A percentile compares a stretch with the other conserved stretches of the same genome.
phyloP scores from a whole-genome alignment of 2,797 vertebrate species.

The Schizopygopsis pylzovi region DNA sequence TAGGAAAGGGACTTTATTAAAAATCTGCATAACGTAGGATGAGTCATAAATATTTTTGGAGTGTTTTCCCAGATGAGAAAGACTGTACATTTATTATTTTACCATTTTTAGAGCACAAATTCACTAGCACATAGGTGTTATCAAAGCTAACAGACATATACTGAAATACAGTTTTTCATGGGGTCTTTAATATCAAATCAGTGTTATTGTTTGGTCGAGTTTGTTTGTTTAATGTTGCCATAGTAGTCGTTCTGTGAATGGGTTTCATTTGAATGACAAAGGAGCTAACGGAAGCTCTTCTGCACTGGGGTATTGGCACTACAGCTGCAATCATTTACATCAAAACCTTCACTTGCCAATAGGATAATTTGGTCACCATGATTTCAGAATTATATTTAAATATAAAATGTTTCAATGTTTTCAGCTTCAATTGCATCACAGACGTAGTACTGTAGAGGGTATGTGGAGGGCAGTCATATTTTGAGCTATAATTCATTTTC shows the following conservation, averaged over 20 bases:
- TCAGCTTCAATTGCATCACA: slow-evolving; percentile 44
- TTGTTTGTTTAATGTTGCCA: slow-evolving; percentile 52
- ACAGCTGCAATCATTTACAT: slow-evolving; percentile 12
- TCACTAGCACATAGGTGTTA: neutral
- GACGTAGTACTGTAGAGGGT: slow-evolving; percentile 17
- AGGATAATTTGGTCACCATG: slow-evolving; percentile 1
- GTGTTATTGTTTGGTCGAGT: neutral
- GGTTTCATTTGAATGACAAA: slow-evolving; percentile 55
- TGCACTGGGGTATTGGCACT: slow-evolving; percentile 16
- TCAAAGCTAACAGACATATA: neutral
- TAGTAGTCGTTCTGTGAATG: slow-evolving; percentile 41
- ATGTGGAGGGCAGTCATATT: slow-evolving; percentile 39
- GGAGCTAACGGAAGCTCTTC: neutral
- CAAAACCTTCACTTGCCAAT: slow-evolving; percentile 22
- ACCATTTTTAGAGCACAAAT: neutral
- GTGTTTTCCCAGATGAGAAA: neutral
- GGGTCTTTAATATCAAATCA: neutral
- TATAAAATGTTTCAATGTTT: slow-evolving; percentile 29
- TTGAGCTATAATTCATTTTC: slow-evolving; percentile 11
- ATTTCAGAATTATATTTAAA: slow-evolving; percentile 8
- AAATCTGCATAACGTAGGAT: neutral
- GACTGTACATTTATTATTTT: neutral
- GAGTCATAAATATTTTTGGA: neutral
- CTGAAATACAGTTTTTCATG: neutral
- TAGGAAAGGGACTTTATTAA: neutral